Evolutionary conservation across 2,113 vertebrate genomes (phyloP), one percentile per base, ranked within the genome.

Genomic region (Chloroceryle aenea): DNA sequence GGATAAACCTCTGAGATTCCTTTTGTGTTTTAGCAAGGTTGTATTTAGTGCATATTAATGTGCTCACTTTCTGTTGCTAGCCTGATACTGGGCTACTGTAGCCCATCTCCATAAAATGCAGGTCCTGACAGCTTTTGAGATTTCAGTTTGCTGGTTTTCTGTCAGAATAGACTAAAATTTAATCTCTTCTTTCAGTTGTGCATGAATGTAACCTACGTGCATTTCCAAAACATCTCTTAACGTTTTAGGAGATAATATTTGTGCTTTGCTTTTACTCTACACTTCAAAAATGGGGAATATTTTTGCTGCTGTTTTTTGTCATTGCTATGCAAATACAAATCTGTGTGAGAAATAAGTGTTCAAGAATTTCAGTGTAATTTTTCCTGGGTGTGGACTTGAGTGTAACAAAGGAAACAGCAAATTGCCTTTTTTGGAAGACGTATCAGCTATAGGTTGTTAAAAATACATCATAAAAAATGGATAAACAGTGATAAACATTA

Each of bases 381-480:
- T 92, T 92, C 59, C 64, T 95, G 87, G 89, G 92, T 94, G 95
- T 88, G 88, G 61, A 59, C 91, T 67, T 50, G 7, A 85, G 58
- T 10, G 6, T 92, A 63, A 90, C 79, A 94, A 95, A 95, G 88
- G 93, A 95, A 97, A 76, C 61, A 8, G 48, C 50, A 88, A n/a
- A 89, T 94, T 93, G 94, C 88, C 86, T 93, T 95, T 95, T 96
- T 86, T 8, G 22, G 80, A 84, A 95, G 62, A 93, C 25, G 2
- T 52, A 58, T 32, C 3, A 4, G 36, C 58, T 85, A 47, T 74
- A 93, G 75, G 68, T 79, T 75, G 38, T 72, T 90, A 47, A 89
- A 94, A 92, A 43, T 2, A 4, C 34, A 26, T 45, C 20, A 38
- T 72, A 48, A 93, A 48, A 93, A 88, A 69, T 71, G 36, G 42